Conservation (phyloP, 2,797 vertebrate genomes). For the Microctenopoma stevenorrisi region DNA sequence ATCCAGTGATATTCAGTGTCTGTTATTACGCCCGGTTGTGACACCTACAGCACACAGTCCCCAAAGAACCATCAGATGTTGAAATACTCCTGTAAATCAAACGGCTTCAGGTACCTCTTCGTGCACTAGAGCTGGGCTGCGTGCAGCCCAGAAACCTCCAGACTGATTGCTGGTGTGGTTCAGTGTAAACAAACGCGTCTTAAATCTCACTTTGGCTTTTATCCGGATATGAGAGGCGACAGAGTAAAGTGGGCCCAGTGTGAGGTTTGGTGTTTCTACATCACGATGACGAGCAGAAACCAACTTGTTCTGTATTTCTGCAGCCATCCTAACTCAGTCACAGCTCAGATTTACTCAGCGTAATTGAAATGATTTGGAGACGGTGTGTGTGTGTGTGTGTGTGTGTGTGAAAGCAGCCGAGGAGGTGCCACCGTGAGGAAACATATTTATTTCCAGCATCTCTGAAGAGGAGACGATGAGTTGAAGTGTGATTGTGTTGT, state of each 20-base stretch:
- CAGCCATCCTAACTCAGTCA: background rate
- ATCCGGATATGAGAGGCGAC: background rate
- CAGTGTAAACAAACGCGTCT: background rate
- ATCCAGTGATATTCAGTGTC: too few species aligned
- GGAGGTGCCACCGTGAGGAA: background rate
- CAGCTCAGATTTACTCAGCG: background rate
- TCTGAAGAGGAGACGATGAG: background rate
- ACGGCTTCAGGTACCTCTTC: background rate
- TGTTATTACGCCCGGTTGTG: too few species aligned
- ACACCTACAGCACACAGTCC: too few species aligned
- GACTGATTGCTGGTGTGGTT: background rate
- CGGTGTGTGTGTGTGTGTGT: background rate
- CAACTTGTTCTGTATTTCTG: background rate
- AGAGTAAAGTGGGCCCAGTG: background rate
- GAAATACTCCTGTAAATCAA: too few species aligned
- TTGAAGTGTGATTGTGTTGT: constrained; percentile 9
- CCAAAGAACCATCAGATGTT: too few species aligned
- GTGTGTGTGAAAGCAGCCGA: background rate
- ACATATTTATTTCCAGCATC: background rate
- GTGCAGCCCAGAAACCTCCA: background rate
- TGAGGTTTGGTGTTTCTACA: background rate
- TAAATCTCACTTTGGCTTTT: background rate
- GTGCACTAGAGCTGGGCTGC: background rate
- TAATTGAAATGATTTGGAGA: constrained; percentile 1
- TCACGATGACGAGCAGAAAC: background rate